Evolutionary conservation across 92 coral and sea anemone genomes (phyloP), one percentile per base, ranked within the genome.

Genomic region (Bergia sp.): DNA sequence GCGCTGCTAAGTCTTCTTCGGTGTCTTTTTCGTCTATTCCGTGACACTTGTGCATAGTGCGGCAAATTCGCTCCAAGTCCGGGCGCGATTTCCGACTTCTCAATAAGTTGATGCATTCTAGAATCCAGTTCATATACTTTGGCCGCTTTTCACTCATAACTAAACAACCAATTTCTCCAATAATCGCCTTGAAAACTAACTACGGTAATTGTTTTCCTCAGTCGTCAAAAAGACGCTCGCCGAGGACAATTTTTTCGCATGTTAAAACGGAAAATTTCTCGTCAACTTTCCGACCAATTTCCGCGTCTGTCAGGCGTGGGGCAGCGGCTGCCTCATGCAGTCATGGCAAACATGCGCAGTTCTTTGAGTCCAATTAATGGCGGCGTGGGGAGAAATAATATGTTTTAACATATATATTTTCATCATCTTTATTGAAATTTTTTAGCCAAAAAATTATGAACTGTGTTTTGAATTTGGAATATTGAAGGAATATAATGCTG

Each of bases 11-110:
- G 79, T 97, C 99, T 55, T 92, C 96, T 69, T 95, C 98, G 41
- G 99, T 95, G 82, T 97, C 99, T 88, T 91, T 93, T 71, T 97
- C 96, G 66, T 93, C 90, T 23, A 97, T 93, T 90, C 98, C 99
- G 92, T 97, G 99, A 92, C 99, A 97, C 88, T 97, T 97, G 41
- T 89, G 95, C 99, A 97, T 97, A 11, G 98, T 97, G 88, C 99
- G 96, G 87, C 99, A 97, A 57, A 97, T 97, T 84, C 99, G 96
- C 87, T 97, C 99, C 75, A 97, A 92, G 96, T 97, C 99, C 89
- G 99, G 98, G 67, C 98, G 92, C 41, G 99, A 97, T 97, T 96
- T 97, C 80, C 99, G 98, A 94, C 96, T 95, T 86, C 98, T 93
- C 85, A 97, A 91, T 89, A 97, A 92, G 91, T 97, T 97, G 87